Conservation (phyloP, 2,888 invertebrate species). For the Lacanobia wlatinum region DNA sequence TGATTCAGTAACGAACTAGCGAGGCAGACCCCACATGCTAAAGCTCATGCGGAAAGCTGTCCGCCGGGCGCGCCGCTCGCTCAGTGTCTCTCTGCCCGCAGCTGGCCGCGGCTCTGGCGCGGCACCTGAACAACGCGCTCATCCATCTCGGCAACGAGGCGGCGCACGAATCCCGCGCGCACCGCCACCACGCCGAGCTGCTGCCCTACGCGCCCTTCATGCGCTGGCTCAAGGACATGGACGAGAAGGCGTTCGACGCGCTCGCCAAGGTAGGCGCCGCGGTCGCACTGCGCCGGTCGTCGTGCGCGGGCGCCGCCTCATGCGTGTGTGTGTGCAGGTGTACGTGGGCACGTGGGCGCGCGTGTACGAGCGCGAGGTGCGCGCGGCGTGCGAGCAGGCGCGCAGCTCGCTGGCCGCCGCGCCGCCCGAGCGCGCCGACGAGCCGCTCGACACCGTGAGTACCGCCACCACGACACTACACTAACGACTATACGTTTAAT, state of each 20-base stretch:
- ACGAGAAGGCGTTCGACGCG: conserved; percentile 95
- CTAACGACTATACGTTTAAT: not conserved
- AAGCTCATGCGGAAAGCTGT: not conserved
- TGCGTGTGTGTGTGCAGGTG: conserved; percentile 74
- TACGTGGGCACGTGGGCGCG: conserved; percentile 96
- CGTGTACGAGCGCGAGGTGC: conserved; percentile 96
- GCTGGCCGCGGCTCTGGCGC: conserved; percentile 94
- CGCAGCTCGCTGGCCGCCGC: conserved; percentile 83
- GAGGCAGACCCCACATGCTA: not conserved
- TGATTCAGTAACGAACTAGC: not conserved
- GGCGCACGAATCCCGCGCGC: conserved; percentile 81
- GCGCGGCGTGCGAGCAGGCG: conserved; percentile 94
- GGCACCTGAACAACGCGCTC: conserved; percentile 98
- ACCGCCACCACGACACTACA: not conserved
- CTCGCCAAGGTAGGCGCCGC: conserved; percentile 91
- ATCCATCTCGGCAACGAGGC: conserved; percentile 95
- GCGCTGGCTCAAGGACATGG: conserved; percentile 97
- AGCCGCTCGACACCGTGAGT: conserved; percentile 75
- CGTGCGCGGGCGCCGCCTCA: not conserved
- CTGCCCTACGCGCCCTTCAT: conserved; percentile 97
- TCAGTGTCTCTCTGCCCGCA: conserved; percentile 45
- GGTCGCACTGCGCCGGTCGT: not conserved
- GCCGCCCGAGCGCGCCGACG: conserved; percentile 56
- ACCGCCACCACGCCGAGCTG: conserved; percentile 96
- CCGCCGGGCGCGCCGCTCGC: no score